Evolutionary conservation across 1,140 invertebrate genomes (phyloP).

Genomic region (Zaprionus vittiger): DNA sequence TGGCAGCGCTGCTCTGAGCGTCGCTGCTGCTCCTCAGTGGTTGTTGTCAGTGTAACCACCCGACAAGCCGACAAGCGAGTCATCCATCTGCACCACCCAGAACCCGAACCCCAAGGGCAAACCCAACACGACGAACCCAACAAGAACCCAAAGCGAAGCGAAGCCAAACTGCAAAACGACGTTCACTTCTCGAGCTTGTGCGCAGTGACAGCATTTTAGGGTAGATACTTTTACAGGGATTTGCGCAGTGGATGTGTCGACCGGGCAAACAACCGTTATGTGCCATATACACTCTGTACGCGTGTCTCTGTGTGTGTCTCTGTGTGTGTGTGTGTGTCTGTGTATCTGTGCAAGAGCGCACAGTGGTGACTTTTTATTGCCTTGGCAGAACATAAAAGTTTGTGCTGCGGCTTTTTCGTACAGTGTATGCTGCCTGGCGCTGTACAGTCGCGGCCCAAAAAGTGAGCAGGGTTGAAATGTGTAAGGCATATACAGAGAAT

Average conservation of each 20-base stretch:
- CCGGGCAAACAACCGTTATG: conserved; percentile 55
- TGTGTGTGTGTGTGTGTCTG: conserved; percentile 3
- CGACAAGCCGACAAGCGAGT: conserved; percentile 18
- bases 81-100: conserved; percentile 54
- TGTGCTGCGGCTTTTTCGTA: conserved; percentile 39
- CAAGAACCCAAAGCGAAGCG: conserved; percentile 28
- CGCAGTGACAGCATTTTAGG: conserved; percentile 83
- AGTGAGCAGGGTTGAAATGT: background rate
- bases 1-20: conserved; percentile 29
- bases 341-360: conserved; percentile 41
- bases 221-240: conserved; percentile 84
- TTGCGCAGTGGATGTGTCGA: conserved; percentile 75
- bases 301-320: too few species aligned
- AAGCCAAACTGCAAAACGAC: conserved; percentile 33
- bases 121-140: conserved; percentile 41
- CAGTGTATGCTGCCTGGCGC: conserved; percentile 52
- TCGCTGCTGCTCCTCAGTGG: conserved; percentile 11
- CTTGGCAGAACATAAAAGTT: conserved; percentile 17
- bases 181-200: conserved; percentile 65
- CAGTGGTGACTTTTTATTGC: conserved; percentile 74
- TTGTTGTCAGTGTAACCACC: conserved; percentile 48
- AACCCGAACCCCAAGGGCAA: conserved; percentile 15
- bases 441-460: conserved; percentile 58
- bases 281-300: conserved; percentile 9
- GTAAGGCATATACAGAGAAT: too few species aligned